Percentiles rank a stretch among this genome's conserved stretches.
Evolutionary conservation across 2,113 vertebrate species (phyloP).

Genomic region (Datnioides undecimradiatus): DNA sequence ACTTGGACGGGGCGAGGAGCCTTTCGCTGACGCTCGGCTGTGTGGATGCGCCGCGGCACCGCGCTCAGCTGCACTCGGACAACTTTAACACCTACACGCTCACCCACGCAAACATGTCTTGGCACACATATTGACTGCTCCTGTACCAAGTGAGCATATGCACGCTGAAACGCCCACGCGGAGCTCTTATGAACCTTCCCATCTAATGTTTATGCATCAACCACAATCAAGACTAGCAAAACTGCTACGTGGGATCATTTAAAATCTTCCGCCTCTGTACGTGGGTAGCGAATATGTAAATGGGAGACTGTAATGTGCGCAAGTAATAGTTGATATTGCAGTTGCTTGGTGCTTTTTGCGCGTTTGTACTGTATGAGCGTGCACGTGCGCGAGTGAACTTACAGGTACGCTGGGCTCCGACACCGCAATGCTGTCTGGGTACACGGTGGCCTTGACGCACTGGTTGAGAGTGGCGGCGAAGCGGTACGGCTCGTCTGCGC

Average conservation of each 20-base stretch:
- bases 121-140: constrained; percentile 73
- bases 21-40: constrained; percentile 44
- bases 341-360: neutral
- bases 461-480: constrained; percentile 90
- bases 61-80: constrained; percentile 64
- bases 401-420: constrained; percentile 93
- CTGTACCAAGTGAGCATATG: constrained; percentile 73
- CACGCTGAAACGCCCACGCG: constrained; percentile 69
- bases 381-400: constrained; percentile 45
- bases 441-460: constrained; percentile 90
- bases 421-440: constrained; percentile 95
- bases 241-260: constrained; percentile 51
- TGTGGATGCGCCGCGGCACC: constrained; percentile 52
- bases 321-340: constrained; percentile 1
- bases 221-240: constrained; percentile 58
- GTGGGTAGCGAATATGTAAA: constrained; percentile 59
- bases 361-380: neutral
- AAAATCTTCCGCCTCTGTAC: constrained; percentile 28
- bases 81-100: constrained; percentile 77
- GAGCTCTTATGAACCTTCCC: constrained; percentile 67
- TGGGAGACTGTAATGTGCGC: constrained; percentile 16
- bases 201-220: constrained; percentile 81
- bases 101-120: constrained; percentile 79
- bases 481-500: constrained; percentile 90
- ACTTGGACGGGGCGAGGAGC: constrained; percentile 20